These are phyloP conservation scores for Anguilla rostrata DNA, from an alignment of 2,113 vertebrate genomes.

Conservation along the genomic window DNA sequence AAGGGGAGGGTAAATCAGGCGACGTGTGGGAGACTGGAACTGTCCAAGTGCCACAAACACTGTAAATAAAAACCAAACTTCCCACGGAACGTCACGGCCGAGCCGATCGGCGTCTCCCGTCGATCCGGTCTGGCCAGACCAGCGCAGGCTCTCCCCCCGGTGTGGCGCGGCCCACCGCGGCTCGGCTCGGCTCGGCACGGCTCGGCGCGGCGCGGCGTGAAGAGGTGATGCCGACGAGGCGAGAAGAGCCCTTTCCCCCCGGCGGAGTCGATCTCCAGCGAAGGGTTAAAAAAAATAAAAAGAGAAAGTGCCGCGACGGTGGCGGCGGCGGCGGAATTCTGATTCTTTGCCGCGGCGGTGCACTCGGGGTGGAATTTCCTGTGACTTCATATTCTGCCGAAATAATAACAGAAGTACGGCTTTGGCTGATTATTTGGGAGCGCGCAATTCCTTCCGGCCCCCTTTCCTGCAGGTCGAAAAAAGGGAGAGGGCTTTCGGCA, in stretches of 20 bases:
- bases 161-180: background rate
- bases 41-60: conserved; percentile 23
- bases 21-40: conserved; percentile 31
- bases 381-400: background rate
- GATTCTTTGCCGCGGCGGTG: conserved; percentile 42
- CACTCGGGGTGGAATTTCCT: conserved; percentile 58
- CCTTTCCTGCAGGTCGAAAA: background rate
- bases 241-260: background rate
- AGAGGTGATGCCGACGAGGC: background rate
- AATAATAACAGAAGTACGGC: background rate
- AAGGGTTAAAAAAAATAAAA: background rate
- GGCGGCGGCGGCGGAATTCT: conserved; percentile 59
- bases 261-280: background rate
- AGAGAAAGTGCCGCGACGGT: conserved; percentile 59
- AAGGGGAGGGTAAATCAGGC: conserved; percentile 12
- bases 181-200: too few species aligned
- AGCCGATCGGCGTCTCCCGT: background rate
- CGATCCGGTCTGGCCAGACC: background rate
- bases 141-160: background rate
- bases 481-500: background rate
- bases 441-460: background rate
- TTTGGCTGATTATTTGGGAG: background rate
- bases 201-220: background rate
- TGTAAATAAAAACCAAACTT: conserved; percentile 35
- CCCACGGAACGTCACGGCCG: conserved; percentile 9